Percentiles rank a stretch among this genome's conserved stretches.
Conservation (phyloP, 1,140 invertebrate species). For the Agrypnia vestita region DNA sequence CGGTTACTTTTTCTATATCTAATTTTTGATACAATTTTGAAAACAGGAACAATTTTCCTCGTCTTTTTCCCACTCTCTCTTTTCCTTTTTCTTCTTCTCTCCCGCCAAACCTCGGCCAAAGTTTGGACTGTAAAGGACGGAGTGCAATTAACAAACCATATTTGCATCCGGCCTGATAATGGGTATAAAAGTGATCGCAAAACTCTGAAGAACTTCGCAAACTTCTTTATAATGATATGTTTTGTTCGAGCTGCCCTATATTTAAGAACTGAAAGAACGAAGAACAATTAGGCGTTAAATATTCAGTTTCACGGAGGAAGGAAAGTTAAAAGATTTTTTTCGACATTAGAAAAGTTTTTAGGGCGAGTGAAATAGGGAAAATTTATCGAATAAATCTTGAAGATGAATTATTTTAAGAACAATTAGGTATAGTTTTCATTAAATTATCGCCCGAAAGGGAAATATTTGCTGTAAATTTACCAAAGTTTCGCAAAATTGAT, state of each 20-base stretch:
- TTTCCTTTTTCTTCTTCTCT: neutral
- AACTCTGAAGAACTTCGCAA: constrained; percentile 6
- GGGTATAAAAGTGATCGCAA: constrained; percentile 37
- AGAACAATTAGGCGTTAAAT: constrained; percentile 5
- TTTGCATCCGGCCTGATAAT: constrained; percentile 56
- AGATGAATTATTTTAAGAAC: constrained; percentile 19
- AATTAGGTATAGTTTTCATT: constrained; percentile 22
- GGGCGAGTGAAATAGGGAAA: constrained; percentile 2
- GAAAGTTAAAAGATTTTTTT: constrained; percentile 5
- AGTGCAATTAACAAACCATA: constrained; percentile 55
- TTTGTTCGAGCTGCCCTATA: constrained; percentile 18
- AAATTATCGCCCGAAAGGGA: constrained; percentile 7
- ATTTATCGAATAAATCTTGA: constrained; percentile 5
- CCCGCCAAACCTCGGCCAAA: neutral
- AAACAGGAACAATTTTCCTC: no score
- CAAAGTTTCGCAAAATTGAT: neutral
- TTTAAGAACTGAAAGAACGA: constrained; percentile 1
- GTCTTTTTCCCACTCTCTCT: no score
- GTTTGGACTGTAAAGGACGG: constrained; percentile 36
- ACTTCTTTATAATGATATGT: constrained; percentile 20
- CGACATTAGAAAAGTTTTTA: neutral
- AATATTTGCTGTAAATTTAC: constrained; percentile 9
- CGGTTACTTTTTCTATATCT: no score
- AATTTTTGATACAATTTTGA: no score
- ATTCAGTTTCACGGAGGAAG: neutral